Evolutionary conservation across 2,888 invertebrate species (phyloP).

Genomic region (Drosophila pseudotakahashii): DNA sequence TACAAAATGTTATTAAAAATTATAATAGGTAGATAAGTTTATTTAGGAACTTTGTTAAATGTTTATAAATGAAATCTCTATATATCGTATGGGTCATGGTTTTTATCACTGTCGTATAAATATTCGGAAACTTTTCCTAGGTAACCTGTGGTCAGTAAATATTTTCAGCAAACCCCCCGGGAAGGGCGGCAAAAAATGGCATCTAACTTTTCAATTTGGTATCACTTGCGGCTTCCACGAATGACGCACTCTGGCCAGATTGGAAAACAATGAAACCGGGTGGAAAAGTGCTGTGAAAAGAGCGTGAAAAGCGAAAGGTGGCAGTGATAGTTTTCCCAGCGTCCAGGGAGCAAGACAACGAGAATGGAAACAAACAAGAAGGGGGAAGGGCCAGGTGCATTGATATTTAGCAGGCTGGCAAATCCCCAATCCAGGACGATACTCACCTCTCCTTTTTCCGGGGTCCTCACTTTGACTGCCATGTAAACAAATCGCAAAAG

Average conservation of each 20-base stretch:
- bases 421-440: conserved; percentile 6
- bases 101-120: background rate
- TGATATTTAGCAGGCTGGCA: conserved; percentile 49
- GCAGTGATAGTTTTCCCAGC: background rate
- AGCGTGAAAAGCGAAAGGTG: conserved; percentile 59
- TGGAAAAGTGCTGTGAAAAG: conserved; percentile 55
- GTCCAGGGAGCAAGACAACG: conserved; percentile 26
- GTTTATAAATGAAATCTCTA: background rate
- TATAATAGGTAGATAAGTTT: too few relatives aligned
- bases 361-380: conserved; percentile 18
- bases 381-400: conserved; percentile 27
- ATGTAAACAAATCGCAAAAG: conserved; percentile 73
- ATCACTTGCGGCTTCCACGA: conserved; percentile 63
- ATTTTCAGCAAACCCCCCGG: background rate
- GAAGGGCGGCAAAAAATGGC: conserved; percentile 15
- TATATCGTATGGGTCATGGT: background rate
- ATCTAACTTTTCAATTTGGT: conserved; percentile 67
- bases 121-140: conserved; percentile 15
- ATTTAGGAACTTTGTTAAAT: too few relatives aligned
- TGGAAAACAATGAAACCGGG: conserved; percentile 65
- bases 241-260: conserved; percentile 63
- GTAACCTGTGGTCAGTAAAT: conserved; percentile 2
- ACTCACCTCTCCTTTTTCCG: background rate
- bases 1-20: too few relatives aligned
- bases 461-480: conserved; percentile 25